Evolutionary conservation across 2,113 vertebrate species (phyloP), one percentile per base, ranked within the genome.

Genomic region (Gobius niger): DNA sequence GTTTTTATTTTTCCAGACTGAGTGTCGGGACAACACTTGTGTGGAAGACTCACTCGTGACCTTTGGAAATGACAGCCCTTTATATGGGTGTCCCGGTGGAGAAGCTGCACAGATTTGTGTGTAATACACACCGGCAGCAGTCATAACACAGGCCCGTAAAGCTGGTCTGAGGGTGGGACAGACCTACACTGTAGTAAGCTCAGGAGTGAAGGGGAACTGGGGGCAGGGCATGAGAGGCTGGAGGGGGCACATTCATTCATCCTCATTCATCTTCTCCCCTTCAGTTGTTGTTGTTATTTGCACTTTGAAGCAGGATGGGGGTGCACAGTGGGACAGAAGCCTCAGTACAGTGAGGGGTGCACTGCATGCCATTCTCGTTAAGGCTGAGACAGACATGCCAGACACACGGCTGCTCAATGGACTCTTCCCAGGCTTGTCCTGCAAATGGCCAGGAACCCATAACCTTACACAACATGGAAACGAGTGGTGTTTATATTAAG

Each of bases 51-150:
- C 91, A 93, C 87, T 88, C 65, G 64, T 91, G 91, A 93, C 91
- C 90, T 93, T 93, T 92, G 85, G 70, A 91, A 87, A 89, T 92
- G 92, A 92, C 91, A 93, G 91, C 83, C 81, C 90, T 93, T 91
- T 91, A 91, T 92, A 92, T 87, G 90, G 88, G 86, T 70, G 73
- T 91, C 89, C 90, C 87, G 71, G 68, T 78, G 80, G 88, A 91
- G 88, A 75, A 78, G 84, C 54, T 74, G 86, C 63, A 92, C 87
- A 87, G 92, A 92, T 88, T 91, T 81, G 88, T 80, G 83, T 92
- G 92, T 92, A 93, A 93, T 89, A 91, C 88, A 92, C 90, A 93
- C 90, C 87, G 56, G 74, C 79, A 71, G 76, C 88, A 92, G 92
- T 92, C 91, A 92, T 89, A 93, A 93, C 92, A 93, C 70, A 76